These are phyloP conservation scores for Siniperca obscura DNA, from an alignment of 2,797 vertebrate species.

Conservation along the genomic window DNA sequence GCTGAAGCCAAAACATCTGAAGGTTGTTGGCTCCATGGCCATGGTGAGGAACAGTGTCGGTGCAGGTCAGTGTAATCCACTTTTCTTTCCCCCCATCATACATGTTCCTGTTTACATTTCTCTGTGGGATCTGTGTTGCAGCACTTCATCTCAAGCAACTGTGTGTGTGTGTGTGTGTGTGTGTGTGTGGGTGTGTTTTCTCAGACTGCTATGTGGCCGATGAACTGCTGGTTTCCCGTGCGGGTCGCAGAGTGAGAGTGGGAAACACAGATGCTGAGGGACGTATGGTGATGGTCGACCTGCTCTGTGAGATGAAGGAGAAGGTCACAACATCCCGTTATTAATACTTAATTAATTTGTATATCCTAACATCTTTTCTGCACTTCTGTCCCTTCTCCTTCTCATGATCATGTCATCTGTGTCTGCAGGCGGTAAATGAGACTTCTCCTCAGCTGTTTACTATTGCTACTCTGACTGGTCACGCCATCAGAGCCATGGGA, in stretches of 20 bases:
- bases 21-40: slow-evolving; percentile 87
- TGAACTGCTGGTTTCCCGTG: slow-evolving; percentile 86
- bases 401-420: background rate
- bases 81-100: background rate
- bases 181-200: slow-evolving; percentile 24
- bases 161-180: slow-evolving; percentile 25
- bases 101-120: background rate
- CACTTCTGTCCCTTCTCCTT: background rate
- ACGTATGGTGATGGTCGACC: slow-evolving; percentile 89
- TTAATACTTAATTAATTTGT: background rate
- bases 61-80: slow-evolving; percentile 77
- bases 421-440: slow-evolving; percentile 78
- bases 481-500: slow-evolving; percentile 88
- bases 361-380: background rate
- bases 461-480: slow-evolving; percentile 89
- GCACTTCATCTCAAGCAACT: background rate
- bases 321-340: slow-evolving; percentile 72
- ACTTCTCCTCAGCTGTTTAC: slow-evolving; percentile 85
- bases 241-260: slow-evolving; percentile 84
- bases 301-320: slow-evolving; percentile 90
- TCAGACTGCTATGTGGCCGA: slow-evolving; percentile 89
- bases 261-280: slow-evolving; percentile 90
- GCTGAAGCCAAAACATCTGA: slow-evolving; percentile 85
- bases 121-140: background rate
- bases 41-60: slow-evolving; percentile 91